Conservation (phyloP, 2,113 vertebrate genomes). For the Brevimyrus niger region DNA sequence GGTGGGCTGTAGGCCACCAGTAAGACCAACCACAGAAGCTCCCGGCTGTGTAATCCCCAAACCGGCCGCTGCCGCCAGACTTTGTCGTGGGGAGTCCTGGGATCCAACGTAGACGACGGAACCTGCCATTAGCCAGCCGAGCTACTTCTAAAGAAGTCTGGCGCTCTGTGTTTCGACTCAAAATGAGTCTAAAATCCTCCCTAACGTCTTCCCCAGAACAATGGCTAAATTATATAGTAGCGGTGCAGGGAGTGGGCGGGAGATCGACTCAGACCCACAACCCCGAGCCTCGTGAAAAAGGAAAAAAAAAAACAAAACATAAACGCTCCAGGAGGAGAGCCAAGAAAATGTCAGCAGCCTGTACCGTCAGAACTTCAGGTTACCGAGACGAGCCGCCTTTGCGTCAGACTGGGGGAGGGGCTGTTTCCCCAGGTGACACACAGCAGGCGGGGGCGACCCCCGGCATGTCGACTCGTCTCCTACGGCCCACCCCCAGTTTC, state of each 20-base stretch:
- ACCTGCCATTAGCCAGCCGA: not conserved
- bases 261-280: not conserved
- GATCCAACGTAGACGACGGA: not conserved
- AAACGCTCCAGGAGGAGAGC: not conserved
- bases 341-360: not conserved
- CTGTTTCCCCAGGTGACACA: slow-evolving; percentile 25
- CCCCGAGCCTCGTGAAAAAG: not conserved
- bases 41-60: not conserved
- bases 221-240: not conserved
- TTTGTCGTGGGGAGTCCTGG: not conserved
- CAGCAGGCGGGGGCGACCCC: slow-evolving; percentile 15
- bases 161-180: not conserved
- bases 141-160: not conserved
- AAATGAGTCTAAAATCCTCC: not conserved
- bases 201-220: not conserved
- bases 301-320: not conserved
- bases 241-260: not conserved
- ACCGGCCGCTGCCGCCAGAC: not conserved
- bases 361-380: not conserved
- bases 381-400: not conserved
- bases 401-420: not conserved
- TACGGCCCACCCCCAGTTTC: not conserved
- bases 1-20: not conserved
- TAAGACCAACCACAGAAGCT: not conserved
- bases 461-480: not conserved